Evolutionary conservation across 2,888 invertebrate species (phyloP).

Genomic region (Dione juno): DNA sequence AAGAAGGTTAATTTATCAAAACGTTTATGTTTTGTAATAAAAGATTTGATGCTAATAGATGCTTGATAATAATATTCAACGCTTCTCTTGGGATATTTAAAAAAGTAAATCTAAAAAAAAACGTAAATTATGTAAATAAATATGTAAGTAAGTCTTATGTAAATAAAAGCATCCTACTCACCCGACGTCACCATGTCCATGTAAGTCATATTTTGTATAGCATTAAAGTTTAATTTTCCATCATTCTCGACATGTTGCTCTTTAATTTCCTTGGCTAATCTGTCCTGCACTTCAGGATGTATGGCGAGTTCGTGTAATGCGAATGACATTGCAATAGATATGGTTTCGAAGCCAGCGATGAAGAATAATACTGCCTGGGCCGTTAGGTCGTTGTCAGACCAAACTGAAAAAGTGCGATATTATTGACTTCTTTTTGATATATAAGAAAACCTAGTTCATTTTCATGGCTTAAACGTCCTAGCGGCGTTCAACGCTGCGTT

Average conservation of each 20-base stretch:
- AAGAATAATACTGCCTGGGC: conserved; percentile 75
- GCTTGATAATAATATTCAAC: too few relatives aligned
- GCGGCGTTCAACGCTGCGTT: too few relatives aligned
- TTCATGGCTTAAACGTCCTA: too few relatives aligned
- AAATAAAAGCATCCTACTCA: conserved; percentile 45
- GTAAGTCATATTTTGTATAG: conserved; percentile 77
- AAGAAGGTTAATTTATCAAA: too few relatives aligned
- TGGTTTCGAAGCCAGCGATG: conserved; percentile 77
- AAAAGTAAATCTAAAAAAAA: too few relatives aligned
- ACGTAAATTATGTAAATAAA: too few relatives aligned
- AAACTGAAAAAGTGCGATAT: background rate
- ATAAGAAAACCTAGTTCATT: too few relatives aligned
- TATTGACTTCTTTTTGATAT: background rate
- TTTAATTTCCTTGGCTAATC: conserved; percentile 75
- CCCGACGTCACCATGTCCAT: conserved; percentile 82
- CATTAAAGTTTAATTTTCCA: conserved; percentile 67
- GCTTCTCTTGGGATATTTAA: too few relatives aligned
- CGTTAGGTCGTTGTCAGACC: conserved; percentile 59
- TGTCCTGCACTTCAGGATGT: conserved; percentile 79
- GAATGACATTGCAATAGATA: conserved; percentile 67
- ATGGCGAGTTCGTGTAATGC: conserved; percentile 78
- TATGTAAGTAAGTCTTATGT: too few relatives aligned
- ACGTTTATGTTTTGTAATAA: too few relatives aligned
- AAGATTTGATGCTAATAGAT: too few relatives aligned
- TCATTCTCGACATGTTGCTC: conserved; percentile 61